Percentiles rank a stretch among this genome's conserved stretches.
Conservation (phyloP, 2,113 vertebrate species). For the Lophura nycthemera region DNA sequence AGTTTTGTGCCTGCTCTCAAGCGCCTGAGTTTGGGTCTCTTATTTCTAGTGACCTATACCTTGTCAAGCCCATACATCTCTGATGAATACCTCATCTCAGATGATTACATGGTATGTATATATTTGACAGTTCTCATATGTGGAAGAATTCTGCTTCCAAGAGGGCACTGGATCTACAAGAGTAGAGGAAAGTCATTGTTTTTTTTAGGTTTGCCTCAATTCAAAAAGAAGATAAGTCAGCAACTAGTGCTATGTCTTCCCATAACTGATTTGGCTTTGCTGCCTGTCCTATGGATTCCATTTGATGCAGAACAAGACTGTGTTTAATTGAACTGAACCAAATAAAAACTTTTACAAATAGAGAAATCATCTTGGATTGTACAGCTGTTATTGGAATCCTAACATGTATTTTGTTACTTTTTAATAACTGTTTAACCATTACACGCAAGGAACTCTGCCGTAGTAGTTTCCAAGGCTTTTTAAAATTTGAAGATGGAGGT, state of each 20-base stretch:
- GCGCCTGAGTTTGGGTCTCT: slow-evolving; percentile 88
- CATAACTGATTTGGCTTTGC: background rate
- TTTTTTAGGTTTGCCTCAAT: background rate
- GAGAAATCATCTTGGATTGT: background rate
- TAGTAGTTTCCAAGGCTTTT: background rate
- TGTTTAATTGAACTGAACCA: background rate
- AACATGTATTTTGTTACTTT: background rate
- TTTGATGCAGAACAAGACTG: background rate
- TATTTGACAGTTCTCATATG: background rate
- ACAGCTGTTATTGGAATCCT: background rate
- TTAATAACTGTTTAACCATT: background rate
- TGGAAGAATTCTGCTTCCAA: background rate
- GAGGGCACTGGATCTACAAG: background rate
- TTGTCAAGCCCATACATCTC: slow-evolving; percentile 83
- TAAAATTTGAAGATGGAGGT: background rate
- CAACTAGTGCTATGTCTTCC: background rate
- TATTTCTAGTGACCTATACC: slow-evolving; percentile 87
- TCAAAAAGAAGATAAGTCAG: background rate
- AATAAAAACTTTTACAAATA: background rate
- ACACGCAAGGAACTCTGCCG: background rate
- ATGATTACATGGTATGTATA: slow-evolving; percentile 89
- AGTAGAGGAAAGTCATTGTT: background rate
- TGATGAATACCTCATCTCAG: slow-evolving; percentile 89
- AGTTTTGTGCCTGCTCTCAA: slow-evolving; percentile 88
- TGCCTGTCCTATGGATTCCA: background rate